These are phyloP conservation scores for Hirudinaria manillensis DNA, from an alignment of 2,888 invertebrate genomes.

Conservation along the genomic window DNA sequence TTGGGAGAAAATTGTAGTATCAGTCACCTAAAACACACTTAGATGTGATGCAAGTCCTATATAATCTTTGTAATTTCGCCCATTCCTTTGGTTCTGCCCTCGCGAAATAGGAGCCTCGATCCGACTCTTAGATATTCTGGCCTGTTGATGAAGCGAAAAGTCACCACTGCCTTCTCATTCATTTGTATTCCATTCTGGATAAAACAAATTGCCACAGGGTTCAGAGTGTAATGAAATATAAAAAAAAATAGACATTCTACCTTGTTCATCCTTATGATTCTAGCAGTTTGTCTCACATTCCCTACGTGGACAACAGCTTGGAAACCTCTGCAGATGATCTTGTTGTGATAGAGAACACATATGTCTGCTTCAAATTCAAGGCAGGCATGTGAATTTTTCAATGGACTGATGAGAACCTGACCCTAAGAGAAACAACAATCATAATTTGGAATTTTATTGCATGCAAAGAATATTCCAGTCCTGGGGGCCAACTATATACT, in stretches of 20 bases:
- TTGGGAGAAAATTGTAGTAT: too few relatives aligned
- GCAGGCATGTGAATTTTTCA: slow-evolving; percentile 45
- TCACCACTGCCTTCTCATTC: slow-evolving; percentile 76
- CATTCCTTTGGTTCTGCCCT: slow-evolving; percentile 77
- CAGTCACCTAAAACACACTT: too few relatives aligned
- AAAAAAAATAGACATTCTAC: slow-evolving; percentile 14
- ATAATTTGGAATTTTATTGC: too few relatives aligned
- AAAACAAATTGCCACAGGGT: background rate
- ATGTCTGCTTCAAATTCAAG: slow-evolving; percentile 71
- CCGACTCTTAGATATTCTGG: slow-evolving; percentile 80
- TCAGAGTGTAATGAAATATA: background rate
- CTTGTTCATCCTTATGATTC: slow-evolving; percentile 59
- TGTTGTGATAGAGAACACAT: slow-evolving; percentile 77
- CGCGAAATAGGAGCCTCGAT: slow-evolving; percentile 73
- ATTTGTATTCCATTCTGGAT: slow-evolving; percentile 58
- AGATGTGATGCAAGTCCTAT: background rate
- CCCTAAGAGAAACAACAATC: slow-evolving; percentile 40
- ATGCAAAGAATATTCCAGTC: too few relatives aligned
- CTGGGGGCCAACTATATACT: too few relatives aligned
- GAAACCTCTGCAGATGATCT: slow-evolving; percentile 54
- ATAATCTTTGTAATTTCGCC: slow-evolving; percentile 63
- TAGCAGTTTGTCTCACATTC: slow-evolving; percentile 89
- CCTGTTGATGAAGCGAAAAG: slow-evolving; percentile 79
- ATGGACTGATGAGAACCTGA: slow-evolving; percentile 52
- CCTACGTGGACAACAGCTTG: slow-evolving; percentile 87